phyloP scores from a whole-genome alignment of 2,797 vertebrate genomes.

The Chloroceryle amazona region DNA sequence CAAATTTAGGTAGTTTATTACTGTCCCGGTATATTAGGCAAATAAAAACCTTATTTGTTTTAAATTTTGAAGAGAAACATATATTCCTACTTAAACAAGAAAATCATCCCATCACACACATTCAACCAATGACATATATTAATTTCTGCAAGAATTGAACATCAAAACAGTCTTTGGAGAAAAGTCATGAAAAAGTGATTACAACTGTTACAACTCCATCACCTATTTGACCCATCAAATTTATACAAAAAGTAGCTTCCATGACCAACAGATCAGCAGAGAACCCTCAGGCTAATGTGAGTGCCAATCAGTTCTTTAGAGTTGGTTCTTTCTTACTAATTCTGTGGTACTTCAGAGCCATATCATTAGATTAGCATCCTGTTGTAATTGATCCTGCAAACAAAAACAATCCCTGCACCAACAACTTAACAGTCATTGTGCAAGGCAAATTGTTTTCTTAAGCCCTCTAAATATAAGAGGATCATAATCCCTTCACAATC shows the following conservation, averaged over 20 bases:
- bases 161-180: background rate
- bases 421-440: background rate
- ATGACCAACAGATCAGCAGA: background rate
- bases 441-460: background rate
- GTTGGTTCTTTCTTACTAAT: background rate
- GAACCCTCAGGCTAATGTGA: background rate
- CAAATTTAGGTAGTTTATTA: background rate
- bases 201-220: background rate
- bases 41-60: background rate
- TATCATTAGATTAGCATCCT: fast-evolving
- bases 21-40: background rate
- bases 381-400: background rate
- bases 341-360: background rate
- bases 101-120: background rate
- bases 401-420: background rate
- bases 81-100: background rate
- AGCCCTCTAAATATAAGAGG: background rate
- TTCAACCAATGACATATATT: background rate
- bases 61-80: background rate
- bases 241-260: background rate
- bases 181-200: background rate
- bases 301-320: background rate
- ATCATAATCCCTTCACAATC: background rate
- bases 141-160: background rate
- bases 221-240: background rate